phyloP scores from a whole-genome alignment of 2,113 vertebrate species.

The Otus sunia region DNA sequence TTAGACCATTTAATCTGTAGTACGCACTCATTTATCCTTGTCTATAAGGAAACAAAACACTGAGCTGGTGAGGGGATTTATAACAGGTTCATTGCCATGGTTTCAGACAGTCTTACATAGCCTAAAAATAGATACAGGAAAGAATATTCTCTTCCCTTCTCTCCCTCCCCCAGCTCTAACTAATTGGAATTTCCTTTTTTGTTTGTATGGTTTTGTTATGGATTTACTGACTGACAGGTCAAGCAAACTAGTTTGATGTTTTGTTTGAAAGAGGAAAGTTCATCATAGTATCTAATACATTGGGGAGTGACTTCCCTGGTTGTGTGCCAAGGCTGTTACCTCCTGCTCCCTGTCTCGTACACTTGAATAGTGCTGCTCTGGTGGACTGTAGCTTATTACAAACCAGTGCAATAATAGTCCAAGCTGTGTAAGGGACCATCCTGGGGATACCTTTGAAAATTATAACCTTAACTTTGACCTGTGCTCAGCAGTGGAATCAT shows the following conservation, averaged over 20 bases:
- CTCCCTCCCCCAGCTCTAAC: neutral
- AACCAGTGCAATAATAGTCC: rapidly evolving
- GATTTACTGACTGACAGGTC: slow-evolving; percentile 15
- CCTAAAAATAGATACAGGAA: slow-evolving; percentile 63
- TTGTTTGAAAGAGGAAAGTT: slow-evolving; percentile 25
- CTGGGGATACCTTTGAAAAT: neutral
- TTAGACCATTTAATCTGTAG: neutral
- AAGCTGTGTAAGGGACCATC: neutral
- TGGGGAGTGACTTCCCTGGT: neutral
- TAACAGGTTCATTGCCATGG: slow-evolving; percentile 60
- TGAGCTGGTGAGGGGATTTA: neutral
- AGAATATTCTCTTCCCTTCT: slow-evolving; percentile 52
- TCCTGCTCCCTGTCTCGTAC: neutral
- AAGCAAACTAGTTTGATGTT: neutral
- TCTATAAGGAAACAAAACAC: slow-evolving; percentile 23
- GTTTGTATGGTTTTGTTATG: neutral
- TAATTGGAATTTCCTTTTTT: slow-evolving; percentile 46
- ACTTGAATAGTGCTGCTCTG: neutral
- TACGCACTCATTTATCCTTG: neutral
- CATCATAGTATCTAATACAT: rapidly evolving
- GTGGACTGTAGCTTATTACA: neutral
- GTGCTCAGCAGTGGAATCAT: neutral
- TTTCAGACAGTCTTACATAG: slow-evolving; percentile 34
- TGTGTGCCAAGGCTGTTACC: neutral
- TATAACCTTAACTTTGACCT: neutral